These are phyloP conservation scores for Darevskia nairensis DNA, from an alignment of 2,797 vertebrate species.

Conservation along the genomic window DNA sequence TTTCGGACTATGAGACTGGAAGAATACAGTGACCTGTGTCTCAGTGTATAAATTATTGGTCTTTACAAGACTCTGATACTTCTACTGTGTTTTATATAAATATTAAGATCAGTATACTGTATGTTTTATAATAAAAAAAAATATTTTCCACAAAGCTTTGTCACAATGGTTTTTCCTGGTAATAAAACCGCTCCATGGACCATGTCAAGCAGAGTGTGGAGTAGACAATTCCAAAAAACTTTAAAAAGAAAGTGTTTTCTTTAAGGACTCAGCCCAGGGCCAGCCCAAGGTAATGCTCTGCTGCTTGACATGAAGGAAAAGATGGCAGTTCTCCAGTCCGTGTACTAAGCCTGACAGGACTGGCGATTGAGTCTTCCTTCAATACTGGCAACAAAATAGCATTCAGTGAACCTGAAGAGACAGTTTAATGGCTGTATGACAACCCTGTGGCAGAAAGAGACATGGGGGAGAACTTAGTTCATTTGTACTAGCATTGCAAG, in stretches of 20 bases:
- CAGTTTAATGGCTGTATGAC: no score
- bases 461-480: no score
- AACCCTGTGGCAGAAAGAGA: no score
- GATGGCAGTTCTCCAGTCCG: no score
- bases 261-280: not conserved
- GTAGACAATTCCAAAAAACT: not conserved
- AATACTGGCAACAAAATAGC: no score
- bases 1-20: conserved; percentile 79
- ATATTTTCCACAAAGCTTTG: conserved; percentile 71
- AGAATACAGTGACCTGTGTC: conserved; percentile 62
- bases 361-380: no score
- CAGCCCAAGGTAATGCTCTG: no score
- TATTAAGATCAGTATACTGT: conserved; percentile 76
- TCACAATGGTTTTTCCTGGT: conserved; percentile 38
- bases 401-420: no score
- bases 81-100: conserved; percentile 78
- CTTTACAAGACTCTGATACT: conserved; percentile 83
- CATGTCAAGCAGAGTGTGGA: not conserved
- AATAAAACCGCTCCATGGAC: not conserved
- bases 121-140: conserved; percentile 82
- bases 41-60: conserved; percentile 90
- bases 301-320: no score
- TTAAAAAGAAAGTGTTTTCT: not conserved
- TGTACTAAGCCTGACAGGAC: no score
- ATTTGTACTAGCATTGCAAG: no score